Evolutionary conservation across 1,140 invertebrate genomes (phyloP).

Genomic region (Globodera rostochiensis): DNA sequence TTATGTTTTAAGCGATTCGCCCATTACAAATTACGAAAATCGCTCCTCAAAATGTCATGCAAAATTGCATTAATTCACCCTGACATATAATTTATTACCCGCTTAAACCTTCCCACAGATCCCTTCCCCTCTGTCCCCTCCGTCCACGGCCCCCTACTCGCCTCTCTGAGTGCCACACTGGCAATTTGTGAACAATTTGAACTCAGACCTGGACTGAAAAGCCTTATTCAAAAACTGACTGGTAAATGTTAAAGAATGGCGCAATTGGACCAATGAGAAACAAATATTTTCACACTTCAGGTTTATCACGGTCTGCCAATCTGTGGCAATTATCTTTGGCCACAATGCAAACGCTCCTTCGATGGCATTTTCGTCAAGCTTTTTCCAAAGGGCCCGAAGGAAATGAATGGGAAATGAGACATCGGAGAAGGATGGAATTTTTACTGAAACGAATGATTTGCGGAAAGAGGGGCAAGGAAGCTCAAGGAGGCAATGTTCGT

Average conservation of each 20-base stretch:
- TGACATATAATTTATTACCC: too few species aligned
- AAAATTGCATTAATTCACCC: neutral
- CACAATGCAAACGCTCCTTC: neutral
- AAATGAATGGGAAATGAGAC: neutral
- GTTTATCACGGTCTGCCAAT: neutral
- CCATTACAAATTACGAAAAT: slow-evolving; percentile 3
- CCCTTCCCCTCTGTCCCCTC: neutral
- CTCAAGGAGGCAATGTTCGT: too few species aligned
- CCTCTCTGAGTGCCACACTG: slow-evolving; percentile 5
- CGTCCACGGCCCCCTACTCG: neutral
- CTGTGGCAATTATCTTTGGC: neutral
- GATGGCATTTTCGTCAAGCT: neutral
- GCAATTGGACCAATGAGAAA: neutral
- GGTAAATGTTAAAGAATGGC: neutral
- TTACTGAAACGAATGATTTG: neutral
- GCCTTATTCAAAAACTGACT: slow-evolving; percentile 21
- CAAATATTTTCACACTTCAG: neutral
- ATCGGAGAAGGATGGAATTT: neutral
- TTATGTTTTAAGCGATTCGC: too few species aligned
- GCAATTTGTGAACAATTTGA: slow-evolving; percentile 25
- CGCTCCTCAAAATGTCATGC: neutral
- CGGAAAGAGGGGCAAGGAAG: neutral
- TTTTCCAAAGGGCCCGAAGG: neutral
- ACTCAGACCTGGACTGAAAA: slow-evolving; percentile 7
- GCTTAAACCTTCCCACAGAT: too few species aligned